Evolutionary conservation across 2,113 vertebrate genomes (phyloP).

Genomic region (Brachyhypopomus occidentalis): DNA sequence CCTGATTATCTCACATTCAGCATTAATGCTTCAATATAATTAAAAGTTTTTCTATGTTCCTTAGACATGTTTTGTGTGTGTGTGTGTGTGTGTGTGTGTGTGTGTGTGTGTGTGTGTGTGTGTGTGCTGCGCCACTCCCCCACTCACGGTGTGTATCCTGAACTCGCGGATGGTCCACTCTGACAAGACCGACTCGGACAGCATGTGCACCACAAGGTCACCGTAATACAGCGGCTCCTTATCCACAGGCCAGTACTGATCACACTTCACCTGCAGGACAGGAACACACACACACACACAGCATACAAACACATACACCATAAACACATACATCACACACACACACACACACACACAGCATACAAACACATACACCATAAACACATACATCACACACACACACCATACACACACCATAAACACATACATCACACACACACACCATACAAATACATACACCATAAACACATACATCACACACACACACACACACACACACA

Average conservation of each 20-base stretch:
- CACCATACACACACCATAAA: background rate
- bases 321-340: background rate
- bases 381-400: background rate
- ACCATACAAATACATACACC: background rate
- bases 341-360: too few species aligned
- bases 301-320: too few species aligned
- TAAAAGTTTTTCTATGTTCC: too few species aligned
- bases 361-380: too few species aligned
- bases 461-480: background rate
- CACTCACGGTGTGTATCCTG: conserved; percentile 86
- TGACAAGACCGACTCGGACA: conserved; percentile 90
- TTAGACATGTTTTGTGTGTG: background rate
- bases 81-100: background rate
- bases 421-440: background rate
- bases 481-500: too few species aligned
- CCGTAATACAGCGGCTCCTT: conserved; percentile 92
- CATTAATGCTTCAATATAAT: too few species aligned
- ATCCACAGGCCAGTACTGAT: conserved; percentile 94
- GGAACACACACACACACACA: background rate
- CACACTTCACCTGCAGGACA: conserved; percentile 88
- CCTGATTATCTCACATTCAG: too few species aligned
- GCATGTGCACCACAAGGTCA: conserved; percentile 91
- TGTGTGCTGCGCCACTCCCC: conserved; percentile 32
- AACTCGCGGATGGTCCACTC: conserved; percentile 98
- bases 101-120: too few species aligned